Percentiles rank a stretch among this genome's conserved stretches.
phyloP scores from a whole-genome alignment of 2,888 invertebrate species.

The Hermaeophaga mercurialis region DNA sequence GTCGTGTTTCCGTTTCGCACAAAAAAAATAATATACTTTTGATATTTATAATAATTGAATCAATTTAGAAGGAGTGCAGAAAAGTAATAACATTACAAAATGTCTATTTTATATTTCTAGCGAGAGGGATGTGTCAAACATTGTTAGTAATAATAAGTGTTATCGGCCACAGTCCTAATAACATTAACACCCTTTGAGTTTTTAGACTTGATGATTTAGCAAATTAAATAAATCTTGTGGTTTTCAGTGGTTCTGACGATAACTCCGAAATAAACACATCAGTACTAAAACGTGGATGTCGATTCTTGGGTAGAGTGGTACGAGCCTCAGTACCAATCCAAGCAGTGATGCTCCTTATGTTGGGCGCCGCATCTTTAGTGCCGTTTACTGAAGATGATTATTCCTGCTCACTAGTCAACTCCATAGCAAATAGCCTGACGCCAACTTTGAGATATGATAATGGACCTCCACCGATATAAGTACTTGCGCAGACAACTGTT shows the following conservation, averaged over 20 bases:
- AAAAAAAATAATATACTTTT: too few relatives aligned
- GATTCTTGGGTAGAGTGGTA: constrained; percentile 87
- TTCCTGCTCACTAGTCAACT: constrained; percentile 83
- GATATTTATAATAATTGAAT: too few relatives aligned
- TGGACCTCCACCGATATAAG: constrained; percentile 89
- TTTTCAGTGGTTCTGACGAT: constrained; percentile 50
- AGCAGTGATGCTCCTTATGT: constrained; percentile 87
- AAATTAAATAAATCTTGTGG: too few relatives aligned
- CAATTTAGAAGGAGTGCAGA: too few relatives aligned
- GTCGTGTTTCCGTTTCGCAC: too few relatives aligned
- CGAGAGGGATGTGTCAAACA: too few relatives aligned
- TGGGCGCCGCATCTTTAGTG: constrained; percentile 92
- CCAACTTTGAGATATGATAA: constrained; percentile 90
- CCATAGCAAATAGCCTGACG: constrained; percentile 80
- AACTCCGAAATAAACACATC: constrained; percentile 64
- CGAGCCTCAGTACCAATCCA: constrained; percentile 93
- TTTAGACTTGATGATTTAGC: too few relatives aligned
- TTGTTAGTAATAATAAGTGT: too few relatives aligned
- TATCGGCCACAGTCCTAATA: too few relatives aligned
- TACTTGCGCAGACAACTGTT: constrained; percentile 21
- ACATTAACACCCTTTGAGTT: too few relatives aligned
- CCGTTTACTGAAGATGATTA: constrained; percentile 87
- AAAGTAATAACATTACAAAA: too few relatives aligned
- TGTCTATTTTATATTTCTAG: too few relatives aligned
- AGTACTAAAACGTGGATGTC: constrained; percentile 75